Base-by-base conservation (phyloP, 2,113 vertebrate species). In the Sander lucioperca region DNA sequence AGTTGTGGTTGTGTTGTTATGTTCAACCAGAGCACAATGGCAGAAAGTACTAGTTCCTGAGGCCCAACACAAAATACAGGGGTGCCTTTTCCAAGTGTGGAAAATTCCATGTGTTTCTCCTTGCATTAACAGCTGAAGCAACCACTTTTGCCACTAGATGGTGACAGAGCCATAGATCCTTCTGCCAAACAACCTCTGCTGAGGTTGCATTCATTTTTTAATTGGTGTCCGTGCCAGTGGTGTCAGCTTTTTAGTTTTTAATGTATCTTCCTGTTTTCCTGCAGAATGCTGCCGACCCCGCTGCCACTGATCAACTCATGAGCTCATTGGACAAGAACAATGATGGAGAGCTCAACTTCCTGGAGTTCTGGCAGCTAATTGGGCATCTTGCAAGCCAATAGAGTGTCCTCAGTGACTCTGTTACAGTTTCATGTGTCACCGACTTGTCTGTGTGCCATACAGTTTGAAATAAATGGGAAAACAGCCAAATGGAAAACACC, bases 281-380 rank as follows among this genome's bases (percentile, higher is more conserved):
- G 64, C 86, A 94, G 94, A 91, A 90, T 19, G 72, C 89, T n/a
- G 84, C 54, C 0, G 91, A 94, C 69, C 80, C 91, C 21, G 68
- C 83, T 30, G 91, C 76, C 80, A 73, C 80, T 50, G 88, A 93
- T 61, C 82, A 89, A 33, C 91, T 94, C 1, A 90, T 94, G 93
- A 83, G 79, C 47, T 94, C 93, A 76, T 48, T 94, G 87, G 93
- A 95, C 77, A 76, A 88, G 36, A 91, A 94, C 82, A 90, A 89
- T 56, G 94, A 95, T 58, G 92, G 93, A 69, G 91, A 94, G 70
- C 91, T 94, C 84, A 92, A 88, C 76, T 95, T 95, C 80, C 72
- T 89, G 78, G 91, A 94, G 78, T 94, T 92, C 93, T 95, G 92
- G 94, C 78, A 94, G 77, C 90, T 93, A 81, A 94, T 95, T 94